Evolutionary conservation across 64 coral and sea anemone genomes (phyloP).

Genomic region (Pocillopora verrucosa): DNA sequence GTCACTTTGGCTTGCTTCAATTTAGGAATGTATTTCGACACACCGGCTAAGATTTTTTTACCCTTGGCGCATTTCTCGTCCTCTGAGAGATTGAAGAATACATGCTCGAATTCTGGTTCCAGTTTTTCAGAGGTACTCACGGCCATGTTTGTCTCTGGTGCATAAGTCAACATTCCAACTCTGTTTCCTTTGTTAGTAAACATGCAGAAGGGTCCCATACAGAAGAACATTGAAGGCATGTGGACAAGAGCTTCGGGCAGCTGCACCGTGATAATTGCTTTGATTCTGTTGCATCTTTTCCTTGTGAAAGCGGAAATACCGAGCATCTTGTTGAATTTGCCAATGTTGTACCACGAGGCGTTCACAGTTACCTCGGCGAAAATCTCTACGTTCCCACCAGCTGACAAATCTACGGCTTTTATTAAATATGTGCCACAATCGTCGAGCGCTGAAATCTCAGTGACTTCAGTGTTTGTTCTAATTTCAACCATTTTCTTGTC

Average conservation of each 20-base stretch:
- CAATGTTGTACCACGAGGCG: slow-evolving; percentile 69
- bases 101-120: slow-evolving; percentile 21
- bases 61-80: slow-evolving; percentile 51
- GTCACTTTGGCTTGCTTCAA: slow-evolving; percentile 44
- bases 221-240: slow-evolving; percentile 82
- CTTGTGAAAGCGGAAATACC: background rate
- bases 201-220: slow-evolving; percentile 63
- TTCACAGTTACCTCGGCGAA: slow-evolving; percentile 41
- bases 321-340: slow-evolving; percentile 46
- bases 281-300: slow-evolving; percentile 46
- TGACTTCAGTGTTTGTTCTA: too few relatives aligned
- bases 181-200: slow-evolving; percentile 77
- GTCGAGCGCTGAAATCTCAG: too few relatives aligned
- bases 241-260: slow-evolving; percentile 43
- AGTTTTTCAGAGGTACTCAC: slow-evolving; percentile 43
- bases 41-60: slow-evolving; percentile 61
- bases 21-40: slow-evolving; percentile 55
- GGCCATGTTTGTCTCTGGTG: slow-evolving; percentile 69
- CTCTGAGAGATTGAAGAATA: slow-evolving; percentile 9
- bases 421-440: background rate
- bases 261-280: slow-evolving; percentile 58
- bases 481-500: too few relatives aligned
- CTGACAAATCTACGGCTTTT: background rate
- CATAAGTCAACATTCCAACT: slow-evolving; percentile 66
- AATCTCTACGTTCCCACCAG: background rate